phyloP scores from a whole-genome alignment of 2,888 invertebrate genomes.

The Heliconius erato region DNA sequence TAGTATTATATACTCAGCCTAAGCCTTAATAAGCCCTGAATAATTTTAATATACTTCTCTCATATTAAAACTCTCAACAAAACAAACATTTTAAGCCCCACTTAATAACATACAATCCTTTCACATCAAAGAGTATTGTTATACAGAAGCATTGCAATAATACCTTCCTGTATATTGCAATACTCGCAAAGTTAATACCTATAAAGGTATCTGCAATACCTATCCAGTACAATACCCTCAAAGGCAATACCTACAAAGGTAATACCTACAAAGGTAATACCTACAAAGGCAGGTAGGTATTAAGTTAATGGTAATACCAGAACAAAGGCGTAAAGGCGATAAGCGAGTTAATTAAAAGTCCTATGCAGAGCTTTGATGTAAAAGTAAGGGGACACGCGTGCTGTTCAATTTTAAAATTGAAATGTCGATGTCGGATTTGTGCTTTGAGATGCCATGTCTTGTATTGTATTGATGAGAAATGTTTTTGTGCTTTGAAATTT shows the following conservation, averaged over 20 bases:
- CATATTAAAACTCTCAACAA: background rate
- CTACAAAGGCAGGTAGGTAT: background rate
- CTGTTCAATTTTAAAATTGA: background rate
- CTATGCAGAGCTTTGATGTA: slow-evolving; percentile 2
- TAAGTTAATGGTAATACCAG: background rate
- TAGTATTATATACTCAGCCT: too few species aligned
- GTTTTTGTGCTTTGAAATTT: background rate
- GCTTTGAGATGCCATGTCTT: background rate
- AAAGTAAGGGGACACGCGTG: background rate
- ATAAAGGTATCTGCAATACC: too few species aligned
- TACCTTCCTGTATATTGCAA: background rate
- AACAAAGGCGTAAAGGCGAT: background rate
- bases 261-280: background rate
- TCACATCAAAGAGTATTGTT: background rate
- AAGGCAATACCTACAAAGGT: background rate
- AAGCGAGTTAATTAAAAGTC: slow-evolving; percentile 18
- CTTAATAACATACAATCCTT: background rate
- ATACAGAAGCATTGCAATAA: background rate
- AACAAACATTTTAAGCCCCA: background rate
- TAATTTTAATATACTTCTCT: background rate
- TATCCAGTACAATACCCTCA: too few species aligned
- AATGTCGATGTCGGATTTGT: slow-evolving; percentile 1
- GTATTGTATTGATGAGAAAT: background rate
- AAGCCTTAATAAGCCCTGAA: too few species aligned
- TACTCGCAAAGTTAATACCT: background rate